A percentile compares a stretch with the other conserved stretches of the same genome.
These are phyloP conservation scores for Prionailurus bengalensis DNA, from an alignment of 2,113 vertebrate genomes.

Conservation along the genomic window DNA sequence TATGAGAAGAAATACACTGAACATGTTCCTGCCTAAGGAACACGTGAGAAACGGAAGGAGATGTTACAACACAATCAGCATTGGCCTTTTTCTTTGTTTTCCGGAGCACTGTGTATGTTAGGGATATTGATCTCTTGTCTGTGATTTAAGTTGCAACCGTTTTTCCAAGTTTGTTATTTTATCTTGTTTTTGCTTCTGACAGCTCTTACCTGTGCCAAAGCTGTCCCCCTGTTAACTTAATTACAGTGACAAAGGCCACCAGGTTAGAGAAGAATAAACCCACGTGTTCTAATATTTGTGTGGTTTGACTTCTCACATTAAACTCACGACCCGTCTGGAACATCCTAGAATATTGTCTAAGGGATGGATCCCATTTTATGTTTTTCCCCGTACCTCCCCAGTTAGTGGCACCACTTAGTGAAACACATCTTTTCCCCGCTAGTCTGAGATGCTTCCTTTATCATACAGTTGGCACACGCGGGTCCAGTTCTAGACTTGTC, in stretches of 20 bases:
- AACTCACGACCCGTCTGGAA: neutral
- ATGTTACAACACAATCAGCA: neutral
- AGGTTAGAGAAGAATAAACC: too few species aligned
- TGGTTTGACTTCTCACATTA: neutral
- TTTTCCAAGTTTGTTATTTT: too few species aligned
- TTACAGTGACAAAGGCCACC: neutral
- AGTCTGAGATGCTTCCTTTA: neutral
- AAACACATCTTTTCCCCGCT: neutral
- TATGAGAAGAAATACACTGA: neutral
- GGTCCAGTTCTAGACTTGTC: neutral
- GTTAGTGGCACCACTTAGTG: neutral
- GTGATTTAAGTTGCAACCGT: neutral
- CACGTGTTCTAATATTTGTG: fast-evolving
- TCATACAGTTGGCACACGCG: fast-evolving
- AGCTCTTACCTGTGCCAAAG: neutral
- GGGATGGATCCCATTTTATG: neutral
- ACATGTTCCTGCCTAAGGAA: too few species aligned
- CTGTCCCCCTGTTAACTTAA: neutral
- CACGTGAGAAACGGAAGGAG: neutral
- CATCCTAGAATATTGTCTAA: neutral
- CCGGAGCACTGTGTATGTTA: neutral
- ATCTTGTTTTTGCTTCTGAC: neutral
- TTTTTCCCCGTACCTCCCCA: too few species aligned
- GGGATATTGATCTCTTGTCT: neutral
- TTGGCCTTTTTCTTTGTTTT: neutral